Conservation (phyloP, 2,113 vertebrate genomes). For the Brienomyrus brachyistius region DNA sequence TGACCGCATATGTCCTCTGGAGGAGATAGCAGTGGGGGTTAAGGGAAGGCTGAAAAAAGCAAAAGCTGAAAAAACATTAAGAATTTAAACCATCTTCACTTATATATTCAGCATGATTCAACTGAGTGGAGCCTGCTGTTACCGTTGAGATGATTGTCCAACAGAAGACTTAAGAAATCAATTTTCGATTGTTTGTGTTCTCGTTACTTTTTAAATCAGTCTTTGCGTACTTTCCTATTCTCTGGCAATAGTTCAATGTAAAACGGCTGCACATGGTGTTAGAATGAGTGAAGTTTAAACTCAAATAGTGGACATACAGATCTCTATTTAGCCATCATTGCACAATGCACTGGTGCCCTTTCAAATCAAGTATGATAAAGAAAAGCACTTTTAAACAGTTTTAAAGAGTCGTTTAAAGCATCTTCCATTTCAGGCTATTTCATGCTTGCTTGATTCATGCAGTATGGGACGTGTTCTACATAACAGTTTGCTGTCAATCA, state of each 20-base stretch:
- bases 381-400: conserved; percentile 45
- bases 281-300: background rate
- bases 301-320: background rate
- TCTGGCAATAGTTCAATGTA: background rate
- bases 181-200: conserved; percentile 21
- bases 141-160: conserved; percentile 37
- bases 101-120: conserved; percentile 42
- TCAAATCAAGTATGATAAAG: conserved; percentile 44
- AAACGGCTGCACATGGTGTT: background rate
- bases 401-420: conserved; percentile 46
- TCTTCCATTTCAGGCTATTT: conserved; percentile 49
- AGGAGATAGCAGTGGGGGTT: conserved; percentile 36
- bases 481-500: conserved; percentile 39
- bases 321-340: background rate
- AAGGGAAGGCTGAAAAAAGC: conserved; percentile 53
- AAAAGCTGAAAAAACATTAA: conserved; percentile 44
- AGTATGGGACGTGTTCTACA: conserved; percentile 39
- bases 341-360: background rate
- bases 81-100: conserved; percentile 36
- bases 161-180: background rate
- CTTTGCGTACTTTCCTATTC: background rate
- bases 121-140: conserved; percentile 38
- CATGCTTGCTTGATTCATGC: conserved; percentile 29
- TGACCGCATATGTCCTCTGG: conserved; percentile 52
- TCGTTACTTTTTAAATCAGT: background rate